Percentiles rank a stretch among this genome's conserved stretches.
Evolutionary conservation across 2,888 invertebrate species (phyloP).

Genomic region (Crepidodera aurea): DNA sequence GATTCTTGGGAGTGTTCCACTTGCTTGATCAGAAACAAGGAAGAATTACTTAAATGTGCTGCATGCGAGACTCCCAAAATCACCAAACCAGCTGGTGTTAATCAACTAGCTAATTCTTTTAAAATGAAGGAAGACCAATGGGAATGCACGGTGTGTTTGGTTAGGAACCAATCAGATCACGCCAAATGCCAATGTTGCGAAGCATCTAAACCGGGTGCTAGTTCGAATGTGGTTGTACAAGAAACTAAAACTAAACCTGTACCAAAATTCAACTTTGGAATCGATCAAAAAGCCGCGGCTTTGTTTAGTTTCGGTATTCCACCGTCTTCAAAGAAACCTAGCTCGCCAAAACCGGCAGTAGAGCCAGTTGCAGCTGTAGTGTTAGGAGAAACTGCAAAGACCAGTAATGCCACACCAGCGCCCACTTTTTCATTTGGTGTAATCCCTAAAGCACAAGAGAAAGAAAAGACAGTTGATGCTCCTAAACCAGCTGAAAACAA

Average conservation of each 20-base stretch:
- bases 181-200: constrained; percentile 68
- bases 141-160: constrained; percentile 71
- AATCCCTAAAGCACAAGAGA: background rate
- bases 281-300: constrained; percentile 59
- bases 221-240: constrained; percentile 10
- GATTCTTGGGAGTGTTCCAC: constrained; percentile 67
- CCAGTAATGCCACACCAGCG: constrained; percentile 8
- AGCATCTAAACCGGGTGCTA: constrained; percentile 62
- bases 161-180: constrained; percentile 61
- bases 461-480: background rate
- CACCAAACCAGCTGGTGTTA: constrained; percentile 38
- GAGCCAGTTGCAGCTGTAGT: background rate
- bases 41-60: constrained; percentile 61
- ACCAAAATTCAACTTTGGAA: constrained; percentile 63
- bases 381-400: background rate
- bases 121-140: constrained; percentile 59
- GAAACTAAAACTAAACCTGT: constrained; percentile 46
- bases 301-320: constrained; percentile 60
- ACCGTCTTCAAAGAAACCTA: constrained; percentile 22
- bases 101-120: constrained; percentile 41
- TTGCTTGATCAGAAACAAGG: constrained; percentile 68
- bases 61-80: constrained; percentile 66
- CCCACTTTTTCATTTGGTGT: constrained; percentile 20
- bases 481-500: constrained; percentile 12
- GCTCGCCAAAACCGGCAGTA: background rate